A percentile compares a stretch with the other conserved stretches of the same genome.
phyloP scores from a whole-genome alignment of 2,113 vertebrate species.

The Sceloporus undulatus region DNA sequence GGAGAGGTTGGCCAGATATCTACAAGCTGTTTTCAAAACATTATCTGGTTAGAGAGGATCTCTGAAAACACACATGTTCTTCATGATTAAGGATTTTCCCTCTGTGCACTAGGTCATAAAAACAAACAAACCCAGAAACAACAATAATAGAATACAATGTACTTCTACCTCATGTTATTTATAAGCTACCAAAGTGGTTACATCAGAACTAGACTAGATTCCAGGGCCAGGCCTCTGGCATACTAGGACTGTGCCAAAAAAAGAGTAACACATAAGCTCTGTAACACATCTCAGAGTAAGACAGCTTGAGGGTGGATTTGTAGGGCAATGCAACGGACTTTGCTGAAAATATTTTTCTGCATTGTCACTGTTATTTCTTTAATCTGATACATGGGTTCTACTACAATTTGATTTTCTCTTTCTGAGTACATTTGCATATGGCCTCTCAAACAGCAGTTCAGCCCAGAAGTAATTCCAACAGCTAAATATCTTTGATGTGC shows the following conservation, averaged over 20 bases:
- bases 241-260: constrained; percentile 6
- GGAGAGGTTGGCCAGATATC: background rate
- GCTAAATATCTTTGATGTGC: background rate
- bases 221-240: constrained; percentile 23
- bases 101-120: background rate
- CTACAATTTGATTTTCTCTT: background rate
- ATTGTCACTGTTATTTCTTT: background rate
- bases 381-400: background rate
- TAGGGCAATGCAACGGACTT: background rate
- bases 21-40: background rate
- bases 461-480: background rate
- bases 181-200: constrained; percentile 10
- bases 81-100: background rate
- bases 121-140: background rate
- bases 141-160: constrained; percentile 20
- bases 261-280: constrained; percentile 1
- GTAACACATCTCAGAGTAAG: background rate
- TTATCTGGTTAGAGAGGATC: background rate
- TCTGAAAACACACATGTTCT: constrained; percentile 11
- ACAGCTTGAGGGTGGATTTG: background rate
- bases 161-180: constrained; percentile 27
- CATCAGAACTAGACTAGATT: constrained; percentile 20
- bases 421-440: background rate
- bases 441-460: background rate
- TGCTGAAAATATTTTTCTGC: background rate